A percentile compares a stretch with the other conserved stretches of the same genome.
These are phyloP conservation scores for Agriopis marginaria DNA, from an alignment of 2,888 invertebrate species.

Conservation along the genomic window DNA sequence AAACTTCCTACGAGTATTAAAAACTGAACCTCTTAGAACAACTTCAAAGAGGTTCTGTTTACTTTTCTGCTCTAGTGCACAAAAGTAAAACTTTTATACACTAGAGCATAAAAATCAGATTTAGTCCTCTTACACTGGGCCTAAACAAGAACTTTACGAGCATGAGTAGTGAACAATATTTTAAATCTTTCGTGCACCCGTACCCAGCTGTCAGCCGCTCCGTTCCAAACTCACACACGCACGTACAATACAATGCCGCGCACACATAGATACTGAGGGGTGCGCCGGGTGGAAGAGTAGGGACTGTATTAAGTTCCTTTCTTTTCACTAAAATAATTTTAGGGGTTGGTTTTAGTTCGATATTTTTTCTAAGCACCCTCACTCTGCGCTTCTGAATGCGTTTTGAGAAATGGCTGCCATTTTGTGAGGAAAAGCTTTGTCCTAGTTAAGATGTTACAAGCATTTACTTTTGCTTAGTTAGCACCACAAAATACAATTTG, in stretches of 20 bases:
- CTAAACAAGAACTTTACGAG: too few relatives aligned
- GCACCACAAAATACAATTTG: too few relatives aligned
- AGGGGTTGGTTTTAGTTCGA: conserved; percentile 85
- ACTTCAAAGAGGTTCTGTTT: too few relatives aligned
- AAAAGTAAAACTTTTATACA: too few relatives aligned
- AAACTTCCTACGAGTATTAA: too few relatives aligned
- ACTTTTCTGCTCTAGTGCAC: too few relatives aligned
- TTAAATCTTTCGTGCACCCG: conserved; percentile 57
- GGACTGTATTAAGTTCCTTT: conserved; percentile 87
- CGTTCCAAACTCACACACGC: conserved; percentile 73
- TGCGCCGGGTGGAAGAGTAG: conserved; percentile 78
- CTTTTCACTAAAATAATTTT: conserved; percentile 87
- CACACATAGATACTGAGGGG: conserved; percentile 65
- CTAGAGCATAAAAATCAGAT: background rate
- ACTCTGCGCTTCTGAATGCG: conserved; percentile 68
- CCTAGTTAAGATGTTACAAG: background rate
- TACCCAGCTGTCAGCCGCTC: conserved; percentile 74
- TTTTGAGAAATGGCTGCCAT: conserved; percentile 79
- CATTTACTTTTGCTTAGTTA: too few relatives aligned
- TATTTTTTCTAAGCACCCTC: conserved; percentile 79
- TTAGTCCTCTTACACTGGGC: too few relatives aligned
- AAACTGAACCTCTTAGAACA: too few relatives aligned
- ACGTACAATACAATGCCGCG: conserved; percentile 43
- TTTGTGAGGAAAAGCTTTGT: conserved; percentile 58
- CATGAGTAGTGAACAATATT: too few relatives aligned